Conservation (phyloP, 2,888 invertebrate species). For the Tipula lateralis region DNA sequence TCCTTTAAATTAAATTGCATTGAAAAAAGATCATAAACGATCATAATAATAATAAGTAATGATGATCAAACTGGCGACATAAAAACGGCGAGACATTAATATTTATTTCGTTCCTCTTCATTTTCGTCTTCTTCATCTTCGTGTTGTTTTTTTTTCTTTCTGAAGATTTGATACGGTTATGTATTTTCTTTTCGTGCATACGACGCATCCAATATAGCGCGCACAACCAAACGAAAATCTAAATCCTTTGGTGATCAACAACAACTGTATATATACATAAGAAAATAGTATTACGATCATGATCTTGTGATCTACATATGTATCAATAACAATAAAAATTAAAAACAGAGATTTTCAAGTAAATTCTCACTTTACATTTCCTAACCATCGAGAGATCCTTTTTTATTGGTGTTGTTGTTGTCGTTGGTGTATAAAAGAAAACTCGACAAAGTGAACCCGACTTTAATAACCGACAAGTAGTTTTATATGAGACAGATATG, state of each 20-base stretch:
- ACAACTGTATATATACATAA: neutral
- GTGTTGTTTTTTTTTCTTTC: neutral
- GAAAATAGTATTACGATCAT: neutral
- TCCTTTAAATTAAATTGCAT: conserved; percentile 19
- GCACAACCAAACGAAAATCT: neutral
- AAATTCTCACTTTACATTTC: neutral
- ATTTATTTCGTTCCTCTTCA: conserved; percentile 12
- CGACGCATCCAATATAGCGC: neutral
- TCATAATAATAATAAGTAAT: conserved; percentile 20
- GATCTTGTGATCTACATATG: conserved; percentile 1
- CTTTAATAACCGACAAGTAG: conserved; percentile 15
- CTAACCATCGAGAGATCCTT: neutral
- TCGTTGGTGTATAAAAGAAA: too few relatives aligned
- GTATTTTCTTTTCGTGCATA: neutral
- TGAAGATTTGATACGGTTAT: conserved; percentile 4
- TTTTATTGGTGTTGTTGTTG: too few relatives aligned
- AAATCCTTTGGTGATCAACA: conserved; percentile 1
- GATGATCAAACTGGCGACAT: conserved; percentile 19
- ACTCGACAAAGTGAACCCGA: neutral
- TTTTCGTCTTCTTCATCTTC: neutral
- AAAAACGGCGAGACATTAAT: conserved; percentile 19
- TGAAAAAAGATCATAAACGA: conserved; percentile 24
- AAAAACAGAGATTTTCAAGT: neutral
- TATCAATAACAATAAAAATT: conserved; percentile 24
- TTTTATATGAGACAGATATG: neutral